phyloP scores from a whole-genome alignment of 2,113 vertebrate genomes.

The Gallinago media region DNA sequence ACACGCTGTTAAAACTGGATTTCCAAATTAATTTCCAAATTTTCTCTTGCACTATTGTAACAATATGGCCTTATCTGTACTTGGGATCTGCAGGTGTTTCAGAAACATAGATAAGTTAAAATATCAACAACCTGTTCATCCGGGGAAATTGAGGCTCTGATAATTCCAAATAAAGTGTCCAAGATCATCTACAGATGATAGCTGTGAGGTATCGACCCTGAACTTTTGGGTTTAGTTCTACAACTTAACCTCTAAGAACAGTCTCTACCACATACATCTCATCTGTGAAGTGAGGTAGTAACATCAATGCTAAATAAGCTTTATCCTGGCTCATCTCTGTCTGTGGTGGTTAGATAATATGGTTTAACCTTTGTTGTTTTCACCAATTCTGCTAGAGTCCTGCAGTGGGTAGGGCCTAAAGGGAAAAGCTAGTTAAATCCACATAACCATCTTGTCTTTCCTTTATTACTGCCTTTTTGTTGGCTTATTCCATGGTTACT shows the following conservation, averaged over 20 bases:
- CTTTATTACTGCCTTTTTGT: not conserved
- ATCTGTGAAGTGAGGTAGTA: not conserved
- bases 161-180: not conserved
- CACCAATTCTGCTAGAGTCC: not conserved
- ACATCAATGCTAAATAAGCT: not conserved
- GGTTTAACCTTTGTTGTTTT: not conserved
- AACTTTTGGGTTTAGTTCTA: not conserved
- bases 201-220: not conserved
- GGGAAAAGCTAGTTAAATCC: not conserved
- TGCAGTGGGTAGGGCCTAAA: not conserved
- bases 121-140: not conserved
- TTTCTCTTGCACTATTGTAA: not conserved
- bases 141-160: not conserved
- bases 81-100: not conserved
- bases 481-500: not conserved
- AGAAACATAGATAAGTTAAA: not conserved
- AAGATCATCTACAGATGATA: not conserved
- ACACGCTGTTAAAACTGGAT: not conserved
- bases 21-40: not conserved
- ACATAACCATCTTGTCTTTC: not conserved
- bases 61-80: not conserved
- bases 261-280: not conserved
- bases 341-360: not conserved
- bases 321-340: not conserved
- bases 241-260: not conserved